These are phyloP conservation scores for Nemotelus pantherinus DNA, from an alignment of 2,888 invertebrate genomes.

Conservation along the genomic window DNA sequence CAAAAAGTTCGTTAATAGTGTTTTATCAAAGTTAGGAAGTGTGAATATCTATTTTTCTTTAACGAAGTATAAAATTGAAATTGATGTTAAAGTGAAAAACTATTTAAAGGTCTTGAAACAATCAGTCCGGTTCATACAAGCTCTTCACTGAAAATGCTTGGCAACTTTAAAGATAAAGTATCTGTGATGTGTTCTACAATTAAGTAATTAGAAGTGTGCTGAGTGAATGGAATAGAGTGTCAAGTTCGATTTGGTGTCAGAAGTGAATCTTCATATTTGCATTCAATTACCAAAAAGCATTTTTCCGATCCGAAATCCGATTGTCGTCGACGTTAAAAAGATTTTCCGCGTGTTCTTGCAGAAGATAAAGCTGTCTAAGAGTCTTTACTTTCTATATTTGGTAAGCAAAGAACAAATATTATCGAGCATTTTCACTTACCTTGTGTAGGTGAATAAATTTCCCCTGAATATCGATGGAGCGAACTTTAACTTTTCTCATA, in stretches of 20 bases:
- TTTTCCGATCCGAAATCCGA: no score
- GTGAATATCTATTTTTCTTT: not conserved
- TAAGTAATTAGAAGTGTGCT: conserved; percentile 31
- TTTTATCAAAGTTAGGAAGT: no score
- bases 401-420: not conserved
- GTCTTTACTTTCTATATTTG: not conserved
- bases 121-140: not conserved
- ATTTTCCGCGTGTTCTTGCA: not conserved
- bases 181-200: conserved; percentile 47
- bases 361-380: not conserved
- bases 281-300: not conserved
- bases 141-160: not conserved
- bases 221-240: no score
- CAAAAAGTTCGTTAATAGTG: not conserved
- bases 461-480: not conserved
- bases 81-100: conserved; percentile 11
- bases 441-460: not conserved
- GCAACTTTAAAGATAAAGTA: conserved; percentile 40
- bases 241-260: not conserved
- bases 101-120: not conserved
- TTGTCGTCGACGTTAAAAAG: no score
- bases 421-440: not conserved
- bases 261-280: not conserved
- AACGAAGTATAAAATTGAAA: conserved; percentile 22
- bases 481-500: not conserved